These are phyloP conservation scores for Stercorarius parasiticus DNA, from an alignment of 2,113 vertebrate genomes.

Conservation along the genomic window DNA sequence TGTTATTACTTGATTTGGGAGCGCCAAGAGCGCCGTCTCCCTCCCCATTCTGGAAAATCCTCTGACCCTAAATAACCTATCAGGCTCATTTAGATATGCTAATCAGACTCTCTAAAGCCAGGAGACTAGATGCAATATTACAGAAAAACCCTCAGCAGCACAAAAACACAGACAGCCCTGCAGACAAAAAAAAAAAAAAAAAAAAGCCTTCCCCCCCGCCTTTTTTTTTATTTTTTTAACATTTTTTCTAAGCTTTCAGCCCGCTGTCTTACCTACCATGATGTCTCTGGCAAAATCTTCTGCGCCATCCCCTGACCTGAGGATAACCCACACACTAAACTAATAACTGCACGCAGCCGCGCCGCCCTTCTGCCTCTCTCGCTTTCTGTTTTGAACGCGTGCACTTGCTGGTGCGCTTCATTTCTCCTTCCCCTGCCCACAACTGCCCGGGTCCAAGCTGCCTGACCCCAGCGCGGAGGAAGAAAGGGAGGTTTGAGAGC, in stretches of 20 bases:
- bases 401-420: neutral
- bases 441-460: neutral
- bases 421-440: neutral
- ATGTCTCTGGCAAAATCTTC: neutral
- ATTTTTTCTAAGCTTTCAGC: neutral
- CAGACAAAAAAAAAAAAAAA: fast-evolving
- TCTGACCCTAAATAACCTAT: conserved; percentile 42
- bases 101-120: neutral
- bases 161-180: neutral
- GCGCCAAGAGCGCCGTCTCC: neutral
- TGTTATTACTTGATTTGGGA: neutral
- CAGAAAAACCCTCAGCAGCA: neutral
- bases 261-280: neutral
- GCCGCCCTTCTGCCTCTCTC: neutral
- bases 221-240: neutral
- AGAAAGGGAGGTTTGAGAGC: neutral
- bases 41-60: neutral
- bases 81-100: conserved; percentile 18
- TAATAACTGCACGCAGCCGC: neutral
- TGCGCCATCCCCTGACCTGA: neutral
- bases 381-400: conserved; percentile 2
- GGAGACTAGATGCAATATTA: neutral
- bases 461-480: neutral
- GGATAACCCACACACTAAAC: neutral
- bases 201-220: neutral